Conservation (phyloP, 2,113 vertebrate genomes). For the Salminus brasiliensis region DNA sequence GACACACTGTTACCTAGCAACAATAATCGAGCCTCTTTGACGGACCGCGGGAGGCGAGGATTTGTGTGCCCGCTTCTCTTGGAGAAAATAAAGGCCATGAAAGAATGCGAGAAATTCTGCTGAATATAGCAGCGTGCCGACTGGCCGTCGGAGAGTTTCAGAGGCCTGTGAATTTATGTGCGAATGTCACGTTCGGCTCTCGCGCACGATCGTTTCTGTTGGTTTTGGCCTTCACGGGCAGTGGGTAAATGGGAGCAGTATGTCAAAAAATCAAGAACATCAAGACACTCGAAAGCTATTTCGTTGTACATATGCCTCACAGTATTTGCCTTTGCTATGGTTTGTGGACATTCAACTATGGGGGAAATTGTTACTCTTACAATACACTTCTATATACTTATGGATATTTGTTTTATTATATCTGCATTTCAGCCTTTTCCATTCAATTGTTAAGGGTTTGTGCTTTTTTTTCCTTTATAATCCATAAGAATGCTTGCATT, state of each 20-base stretch:
- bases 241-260: background rate
- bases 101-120: slow-evolving; percentile 36
- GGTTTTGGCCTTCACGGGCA: background rate
- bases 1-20: slow-evolving; percentile 62
- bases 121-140: background rate
- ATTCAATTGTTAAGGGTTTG: too few relatives aligned
- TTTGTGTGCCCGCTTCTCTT: slow-evolving; percentile 36
- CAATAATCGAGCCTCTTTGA: slow-evolving; percentile 49
- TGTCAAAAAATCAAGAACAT: too few relatives aligned
- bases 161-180: background rate
- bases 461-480: too few relatives aligned
- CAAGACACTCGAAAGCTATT: too few relatives aligned
- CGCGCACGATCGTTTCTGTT: background rate
- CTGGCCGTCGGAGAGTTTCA: background rate
- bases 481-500: too few relatives aligned
- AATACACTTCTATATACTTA: too few relatives aligned
- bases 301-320: too few relatives aligned
- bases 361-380: too few relatives aligned
- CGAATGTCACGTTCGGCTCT: slow-evolving; percentile 15
- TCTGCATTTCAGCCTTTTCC: too few relatives aligned
- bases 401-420: too few relatives aligned
- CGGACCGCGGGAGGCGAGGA: slow-evolving; percentile 36
- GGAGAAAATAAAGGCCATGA: slow-evolving; percentile 22
- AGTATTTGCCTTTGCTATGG: too few relatives aligned
- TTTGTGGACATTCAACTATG: too few relatives aligned